Percentiles rank a stretch among this genome's conserved stretches.
Conservation (phyloP, 2,888 invertebrate species). For the Micoletzkya japonica region DNA sequence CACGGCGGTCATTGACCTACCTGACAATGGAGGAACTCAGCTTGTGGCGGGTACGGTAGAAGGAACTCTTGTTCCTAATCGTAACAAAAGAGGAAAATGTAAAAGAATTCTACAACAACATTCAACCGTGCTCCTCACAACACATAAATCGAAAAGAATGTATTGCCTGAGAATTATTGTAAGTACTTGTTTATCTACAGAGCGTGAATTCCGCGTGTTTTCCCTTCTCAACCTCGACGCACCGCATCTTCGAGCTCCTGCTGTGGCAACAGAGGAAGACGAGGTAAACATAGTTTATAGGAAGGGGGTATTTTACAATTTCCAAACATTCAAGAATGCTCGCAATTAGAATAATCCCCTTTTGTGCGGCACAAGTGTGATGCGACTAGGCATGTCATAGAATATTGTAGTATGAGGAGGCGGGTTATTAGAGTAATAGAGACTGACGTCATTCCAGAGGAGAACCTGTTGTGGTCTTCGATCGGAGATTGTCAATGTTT, state of each 20-base stretch:
- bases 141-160: no score
- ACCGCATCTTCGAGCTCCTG: conserved; percentile 54
- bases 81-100: no score
- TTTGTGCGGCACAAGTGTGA: not conserved
- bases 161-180: not conserved
- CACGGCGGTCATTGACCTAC: conserved; percentile 57
- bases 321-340: not conserved
- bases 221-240: conserved; percentile 59
- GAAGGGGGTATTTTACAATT: conserved; percentile 29
- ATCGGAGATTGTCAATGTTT: conserved; percentile 37
- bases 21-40: conserved; percentile 60
- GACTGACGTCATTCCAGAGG: conserved; percentile 29
- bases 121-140: no score
- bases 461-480: conserved; percentile 45
- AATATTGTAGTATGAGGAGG: not conserved
- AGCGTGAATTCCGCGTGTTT: conserved; percentile 52
- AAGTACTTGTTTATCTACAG: conserved; percentile 32
- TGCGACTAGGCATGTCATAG: not conserved
- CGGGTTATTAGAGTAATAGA: not conserved
- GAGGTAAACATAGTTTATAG: conserved; percentile 31
- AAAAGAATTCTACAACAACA: no score
- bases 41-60: conserved; percentile 51
- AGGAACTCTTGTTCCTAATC: no score
- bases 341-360: not conserved
- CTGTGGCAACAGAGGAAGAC: conserved; percentile 48